Evolutionary conservation across 2,888 invertebrate genomes (phyloP), one percentile per base, ranked within the genome.

Genomic region (Glyphotaelius pellucidus): DNA sequence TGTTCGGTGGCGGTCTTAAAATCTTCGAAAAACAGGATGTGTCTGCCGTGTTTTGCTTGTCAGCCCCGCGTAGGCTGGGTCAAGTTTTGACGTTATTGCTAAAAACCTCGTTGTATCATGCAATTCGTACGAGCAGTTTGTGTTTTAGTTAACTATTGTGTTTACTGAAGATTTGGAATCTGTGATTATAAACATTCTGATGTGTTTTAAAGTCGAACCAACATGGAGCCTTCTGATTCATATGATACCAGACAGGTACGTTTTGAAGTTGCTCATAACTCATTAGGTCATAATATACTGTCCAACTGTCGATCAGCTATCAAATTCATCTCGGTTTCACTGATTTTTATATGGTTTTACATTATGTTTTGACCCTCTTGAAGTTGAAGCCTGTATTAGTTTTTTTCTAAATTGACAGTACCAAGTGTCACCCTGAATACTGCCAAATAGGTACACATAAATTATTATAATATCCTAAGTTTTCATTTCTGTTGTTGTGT

Each of bases 211-310:
- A 95, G 94, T 90, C 92, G 90, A 91, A 95, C 95, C 95, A 97
- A 97, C 95, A 96, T 96, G 96, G 97, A 97, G 95, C 95, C 96
- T 94, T 95, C 95, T 94, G 97, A 97, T 95, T 96, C 96, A 94
- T 96, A 97, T 95, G 96, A 96, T 94, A 96, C 97, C 94, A 97
- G 96, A 96, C 97, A 97, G 97, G 97, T 97, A 96, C 96, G 32
- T 89, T 89, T 89, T 80, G 31, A 87, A 94, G 87, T 87, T 89
- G 25, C 42, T 89, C 38, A 35, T 31, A 35, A 84, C 32, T 38
- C 38, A 84, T 32, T 67, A 67, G 67, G 67, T 67, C 67, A 67
- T 67, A 67, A 67, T 25, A 67, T 67, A n/a, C 25, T 67, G n/a
- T 67, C n/a, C 25, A 67, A 67, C 67, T n/a, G 25, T 19, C 25